Evolutionary conservation across 2,888 invertebrate genomes (phyloP).

Genomic region (Colletes collaris): DNA sequence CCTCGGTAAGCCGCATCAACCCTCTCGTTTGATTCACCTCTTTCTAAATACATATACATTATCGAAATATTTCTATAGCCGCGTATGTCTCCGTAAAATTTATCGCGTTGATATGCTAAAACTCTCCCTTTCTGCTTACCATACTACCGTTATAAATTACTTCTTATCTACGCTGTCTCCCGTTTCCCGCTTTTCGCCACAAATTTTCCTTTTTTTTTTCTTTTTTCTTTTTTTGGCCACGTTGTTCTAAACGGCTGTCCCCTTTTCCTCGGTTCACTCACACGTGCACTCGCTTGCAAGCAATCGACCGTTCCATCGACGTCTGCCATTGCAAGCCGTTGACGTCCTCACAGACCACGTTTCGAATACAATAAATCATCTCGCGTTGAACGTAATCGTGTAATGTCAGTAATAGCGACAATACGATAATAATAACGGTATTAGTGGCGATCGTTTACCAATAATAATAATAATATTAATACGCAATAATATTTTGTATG

Average conservation of each 20-base stretch:
- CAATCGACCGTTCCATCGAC: background rate
- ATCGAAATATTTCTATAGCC: slow-evolving; percentile 65
- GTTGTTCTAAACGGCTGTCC: background rate
- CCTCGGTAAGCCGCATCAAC: slow-evolving; percentile 28
- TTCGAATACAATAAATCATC: slow-evolving; percentile 31
- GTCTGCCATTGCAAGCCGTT: background rate
- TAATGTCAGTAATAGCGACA: slow-evolving; percentile 34
- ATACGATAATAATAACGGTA: slow-evolving; percentile 48
- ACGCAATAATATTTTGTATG: slow-evolving; percentile 40
- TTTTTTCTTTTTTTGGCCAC: background rate
- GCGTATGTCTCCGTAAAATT: slow-evolving; percentile 75
- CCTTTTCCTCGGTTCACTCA: background rate
- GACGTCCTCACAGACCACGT: slow-evolving; percentile 1
- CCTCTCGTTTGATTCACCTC: slow-evolving; percentile 23
- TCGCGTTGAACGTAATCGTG: slow-evolving; percentile 26
- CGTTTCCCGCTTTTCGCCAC: slow-evolving; percentile 23
- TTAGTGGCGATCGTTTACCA: slow-evolving; percentile 39
- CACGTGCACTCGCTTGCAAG: slow-evolving; percentile 18
- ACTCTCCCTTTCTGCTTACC: slow-evolving; percentile 71
- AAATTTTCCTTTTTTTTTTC: background rate
- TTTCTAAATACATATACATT: slow-evolving; percentile 60
- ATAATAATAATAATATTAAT: slow-evolving; percentile 53
- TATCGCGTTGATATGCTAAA: slow-evolving; percentile 82
- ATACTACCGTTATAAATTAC: slow-evolving; percentile 70
- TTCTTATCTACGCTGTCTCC: slow-evolving; percentile 53